A percentile compares a stretch with the other conserved stretches of the same genome.
Evolutionary conservation across 2,888 invertebrate species (phyloP).

Genomic region (Microchrysa polita): DNA sequence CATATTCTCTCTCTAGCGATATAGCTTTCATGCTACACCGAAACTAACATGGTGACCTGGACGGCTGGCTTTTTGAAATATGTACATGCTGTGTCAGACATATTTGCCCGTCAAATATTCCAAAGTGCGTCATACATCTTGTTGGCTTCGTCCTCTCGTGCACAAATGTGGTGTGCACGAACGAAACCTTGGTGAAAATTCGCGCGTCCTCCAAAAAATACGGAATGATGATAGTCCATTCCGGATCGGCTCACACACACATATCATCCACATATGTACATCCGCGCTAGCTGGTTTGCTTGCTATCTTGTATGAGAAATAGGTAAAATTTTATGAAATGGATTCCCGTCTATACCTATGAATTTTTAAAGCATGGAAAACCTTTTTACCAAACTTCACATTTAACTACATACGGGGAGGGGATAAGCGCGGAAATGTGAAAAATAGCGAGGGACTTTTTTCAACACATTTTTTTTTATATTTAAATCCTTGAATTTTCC

Average conservation of each 20-base stretch:
- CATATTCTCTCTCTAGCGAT: background rate
- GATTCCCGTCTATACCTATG: slow-evolving; percentile 35
- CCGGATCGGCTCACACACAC: background rate
- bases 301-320: background rate
- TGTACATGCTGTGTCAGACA: slow-evolving; percentile 21
- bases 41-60: background rate
- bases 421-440: slow-evolving; percentile 13
- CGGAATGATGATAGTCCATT: background rate
- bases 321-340: slow-evolving; percentile 37
- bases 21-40: background rate
- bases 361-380: slow-evolving; percentile 41
- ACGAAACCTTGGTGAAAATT: background rate
- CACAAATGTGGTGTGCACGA: background rate
- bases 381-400: slow-evolving; percentile 31
- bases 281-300: too few species aligned
- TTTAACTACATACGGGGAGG: background rate
- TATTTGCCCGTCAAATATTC: slow-evolving; percentile 16
- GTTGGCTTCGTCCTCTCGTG: too few species aligned
- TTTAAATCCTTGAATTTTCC: background rate
- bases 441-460: slow-evolving; percentile 14
- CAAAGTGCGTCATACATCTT: slow-evolving; percentile 7
- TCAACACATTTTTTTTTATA: too few species aligned
- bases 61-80: slow-evolving; percentile 5
- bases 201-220: background rate
- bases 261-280: too few species aligned